A percentile compares a stretch with the other conserved stretches of the same genome.
Conservation (phyloP, 2,888 invertebrate species). For the Craniophora ligustri region DNA sequence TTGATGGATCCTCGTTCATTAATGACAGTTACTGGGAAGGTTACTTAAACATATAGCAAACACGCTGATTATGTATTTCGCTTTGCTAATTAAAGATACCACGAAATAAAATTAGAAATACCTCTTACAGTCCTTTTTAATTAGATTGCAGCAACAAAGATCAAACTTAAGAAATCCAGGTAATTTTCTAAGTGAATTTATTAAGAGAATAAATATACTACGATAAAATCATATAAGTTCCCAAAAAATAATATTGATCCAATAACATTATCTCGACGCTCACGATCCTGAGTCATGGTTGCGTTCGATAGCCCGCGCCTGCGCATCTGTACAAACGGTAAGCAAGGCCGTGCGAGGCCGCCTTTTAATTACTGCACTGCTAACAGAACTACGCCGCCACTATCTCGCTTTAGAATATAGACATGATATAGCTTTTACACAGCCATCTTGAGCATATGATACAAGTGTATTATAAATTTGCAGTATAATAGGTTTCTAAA, state of each 20-base stretch:
- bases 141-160: no score
- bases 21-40: constrained; percentile 35
- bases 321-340: constrained; percentile 77
- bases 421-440: constrained; percentile 22
- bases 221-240: constrained; percentile 12
- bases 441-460: not conserved
- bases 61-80: not conserved
- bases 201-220: no score
- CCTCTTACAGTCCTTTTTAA: no score
- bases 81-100: not conserved
- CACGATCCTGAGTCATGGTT: constrained; percentile 57
- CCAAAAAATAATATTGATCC: constrained; percentile 43
- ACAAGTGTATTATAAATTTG: no score
- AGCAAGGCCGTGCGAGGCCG: constrained; percentile 77
- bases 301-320: constrained; percentile 52
- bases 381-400: constrained; percentile 38
- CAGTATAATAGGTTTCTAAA: no score
- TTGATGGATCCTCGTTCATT: constrained; percentile 55
- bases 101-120: no score
- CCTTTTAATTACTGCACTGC: constrained; percentile 65
- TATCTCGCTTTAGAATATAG: constrained; percentile 40
- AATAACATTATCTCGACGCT: constrained; percentile 43
- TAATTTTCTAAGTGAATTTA: no score
- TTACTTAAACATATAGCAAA: constrained; percentile 2
- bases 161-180: no score